Conservation (phyloP, 2,888 invertebrate species). For the Chalcis sispes region DNA sequence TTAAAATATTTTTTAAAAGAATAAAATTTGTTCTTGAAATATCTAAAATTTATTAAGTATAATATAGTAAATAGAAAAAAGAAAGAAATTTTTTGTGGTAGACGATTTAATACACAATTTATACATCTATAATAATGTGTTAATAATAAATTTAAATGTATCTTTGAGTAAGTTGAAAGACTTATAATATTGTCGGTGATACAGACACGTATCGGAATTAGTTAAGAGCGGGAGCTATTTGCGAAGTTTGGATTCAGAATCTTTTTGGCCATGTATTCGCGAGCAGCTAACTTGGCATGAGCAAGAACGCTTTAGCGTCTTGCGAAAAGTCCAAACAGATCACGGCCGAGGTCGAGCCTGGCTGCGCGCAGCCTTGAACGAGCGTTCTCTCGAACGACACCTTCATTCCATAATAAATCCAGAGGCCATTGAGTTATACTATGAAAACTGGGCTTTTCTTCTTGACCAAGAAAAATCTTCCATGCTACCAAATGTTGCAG, state of each 20-base stretch:
- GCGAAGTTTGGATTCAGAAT: slow-evolving; percentile 2
- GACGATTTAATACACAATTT: too few relatives aligned
- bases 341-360: slow-evolving; percentile 91
- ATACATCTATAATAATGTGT: not conserved
- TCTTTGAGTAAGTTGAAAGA: too few relatives aligned
- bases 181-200: not conserved
- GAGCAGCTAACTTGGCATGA: slow-evolving; percentile 91
- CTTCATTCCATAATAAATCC: slow-evolving; percentile 73
- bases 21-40: too few relatives aligned
- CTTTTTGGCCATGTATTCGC: slow-evolving; percentile 87
- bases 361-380: slow-evolving; percentile 92
- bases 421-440: slow-evolving; percentile 76
- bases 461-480: slow-evolving; percentile 87
- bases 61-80: too few relatives aligned
- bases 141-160: too few relatives aligned
- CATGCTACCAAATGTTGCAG: slow-evolving; percentile 90
- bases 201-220: slow-evolving; percentile 85
- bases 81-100: too few relatives aligned
- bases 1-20: too few relatives aligned
- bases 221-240: slow-evolving; percentile 73
- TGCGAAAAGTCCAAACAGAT: slow-evolving; percentile 84
- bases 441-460: slow-evolving; percentile 91
- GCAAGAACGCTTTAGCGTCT: slow-evolving; percentile 87
- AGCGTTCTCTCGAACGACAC: slow-evolving; percentile 88
- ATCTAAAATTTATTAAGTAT: too few relatives aligned